These are phyloP conservation scores for Chelonoidis abingdonii DNA, from an alignment of 2,113 vertebrate species.

Conservation along the genomic window DNA sequence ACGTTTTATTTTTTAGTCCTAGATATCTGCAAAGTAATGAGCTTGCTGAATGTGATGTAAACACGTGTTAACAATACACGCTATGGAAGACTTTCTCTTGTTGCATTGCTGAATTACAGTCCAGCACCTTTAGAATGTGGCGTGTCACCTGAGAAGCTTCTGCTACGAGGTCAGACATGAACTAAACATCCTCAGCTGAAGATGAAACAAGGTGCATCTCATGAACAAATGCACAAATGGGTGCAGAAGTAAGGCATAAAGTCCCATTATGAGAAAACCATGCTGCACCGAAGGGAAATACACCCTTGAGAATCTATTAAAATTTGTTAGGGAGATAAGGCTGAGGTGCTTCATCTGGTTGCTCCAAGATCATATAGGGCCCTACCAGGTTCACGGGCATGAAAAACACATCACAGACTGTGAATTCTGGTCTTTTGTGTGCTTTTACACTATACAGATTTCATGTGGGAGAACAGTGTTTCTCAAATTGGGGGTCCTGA, in stretches of 20 bases:
- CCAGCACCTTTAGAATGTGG: not conserved
- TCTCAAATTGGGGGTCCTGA: too few species aligned
- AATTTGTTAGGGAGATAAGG: not conserved
- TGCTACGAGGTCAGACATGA: not conserved
- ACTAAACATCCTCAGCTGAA: not conserved
- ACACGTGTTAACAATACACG: not conserved
- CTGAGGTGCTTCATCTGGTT: not conserved
- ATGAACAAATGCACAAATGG: too few species aligned
- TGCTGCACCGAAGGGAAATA: not conserved
- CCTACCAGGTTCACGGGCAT: too few species aligned
- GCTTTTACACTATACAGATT: too few species aligned
- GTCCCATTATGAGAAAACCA: not conserved
- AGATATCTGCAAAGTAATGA: not conserved
- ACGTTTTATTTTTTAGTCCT: not conserved
- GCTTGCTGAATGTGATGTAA: not conserved
- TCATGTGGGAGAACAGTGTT: too few species aligned
- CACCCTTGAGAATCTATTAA: not conserved
- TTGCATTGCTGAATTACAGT: not conserved
- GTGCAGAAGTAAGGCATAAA: not conserved
- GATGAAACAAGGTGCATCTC: not conserved
- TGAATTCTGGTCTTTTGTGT: too few species aligned
- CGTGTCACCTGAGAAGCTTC: not conserved
- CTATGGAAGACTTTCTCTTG: not conserved
- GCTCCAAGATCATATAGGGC: not conserved
- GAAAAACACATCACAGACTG: too few species aligned